Evolutionary conservation across 1,140 invertebrate genomes (phyloP), one percentile per base, ranked within the genome.

Genomic region (Condylostylus longicornis): DNA sequence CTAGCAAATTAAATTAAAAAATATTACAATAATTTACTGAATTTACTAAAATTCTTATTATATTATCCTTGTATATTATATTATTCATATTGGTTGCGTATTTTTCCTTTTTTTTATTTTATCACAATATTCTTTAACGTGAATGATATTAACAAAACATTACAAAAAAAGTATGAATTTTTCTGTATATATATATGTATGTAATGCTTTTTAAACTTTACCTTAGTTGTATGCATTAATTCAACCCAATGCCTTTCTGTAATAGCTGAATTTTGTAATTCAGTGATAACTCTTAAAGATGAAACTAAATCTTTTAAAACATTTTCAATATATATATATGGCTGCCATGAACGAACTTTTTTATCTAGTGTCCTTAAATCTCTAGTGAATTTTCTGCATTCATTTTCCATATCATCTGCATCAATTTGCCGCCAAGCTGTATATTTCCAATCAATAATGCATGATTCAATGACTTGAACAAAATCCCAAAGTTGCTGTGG

Each of bases 181-280:
- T 12, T 5, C 19, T 8, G 18, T 21, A 34, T 18, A 34, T 5
- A 21, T 20, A 19, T 21, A 21, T 34, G 10, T 3, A 12, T 34
- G 17, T n/a, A 21, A 19, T 22, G 4, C 14, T 21, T 5, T 5
- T 27, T 27, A 13, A 27, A 10, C 25, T 38, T 48, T 57, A 83
- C 82, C 63, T 82, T 77, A 5, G 85, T 88, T 30, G 82, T 75
- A 38, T 72, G 68, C 79, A 90, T 88, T 9, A 91, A 64, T 56
- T 89, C 79, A 30, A 75, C 66, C 87, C 87, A 91, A 64, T 91
- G 86, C 17, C 86, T 65, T 23, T 85, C 79, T 43, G 77, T 70
- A 43, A 91, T 86, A 8, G 86, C 79, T 19, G 83, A 79, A 68
- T 89, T 90, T 63, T 89, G 85, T 8, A 91, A 63, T 58, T 91